Percentiles rank a stretch among this genome's conserved stretches.
These are phyloP conservation scores for Troglohyphantes excavatus DNA, from an alignment of 2,888 invertebrate genomes.

Conservation along the genomic window DNA sequence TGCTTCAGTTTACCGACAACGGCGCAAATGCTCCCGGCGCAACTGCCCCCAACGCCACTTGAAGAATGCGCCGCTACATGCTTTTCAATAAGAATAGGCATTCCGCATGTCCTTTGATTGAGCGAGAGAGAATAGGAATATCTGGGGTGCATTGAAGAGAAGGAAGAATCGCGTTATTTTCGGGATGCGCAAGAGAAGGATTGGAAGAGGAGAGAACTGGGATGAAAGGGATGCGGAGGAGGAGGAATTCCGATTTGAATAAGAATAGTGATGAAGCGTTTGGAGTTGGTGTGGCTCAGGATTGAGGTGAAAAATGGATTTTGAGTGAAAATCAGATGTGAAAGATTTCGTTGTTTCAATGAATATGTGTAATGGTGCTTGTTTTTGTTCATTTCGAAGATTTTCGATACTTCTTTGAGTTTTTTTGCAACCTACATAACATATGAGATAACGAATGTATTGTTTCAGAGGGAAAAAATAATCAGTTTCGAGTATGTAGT, in stretches of 20 bases:
- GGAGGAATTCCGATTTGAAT: conserved; percentile 14
- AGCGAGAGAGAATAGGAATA: conserved; percentile 52
- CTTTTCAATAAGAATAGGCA: conserved; percentile 12
- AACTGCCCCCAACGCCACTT: too few relatives aligned
- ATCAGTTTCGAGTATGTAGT: too few relatives aligned
- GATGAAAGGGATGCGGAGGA: conserved; percentile 8
- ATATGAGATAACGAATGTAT: too few relatives aligned
- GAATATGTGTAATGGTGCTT: too few relatives aligned
- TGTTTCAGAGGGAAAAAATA: too few relatives aligned
- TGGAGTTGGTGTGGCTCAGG: background rate
- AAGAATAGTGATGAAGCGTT: conserved; percentile 2
- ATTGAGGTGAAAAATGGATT: background rate
- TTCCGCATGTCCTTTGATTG: conserved; percentile 51
- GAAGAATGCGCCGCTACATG: background rate
- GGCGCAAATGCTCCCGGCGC: too few relatives aligned
- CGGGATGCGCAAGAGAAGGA: background rate
- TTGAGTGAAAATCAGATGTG: background rate
- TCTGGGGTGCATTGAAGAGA: background rate
- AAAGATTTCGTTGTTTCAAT: background rate
- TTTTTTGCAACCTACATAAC: too few relatives aligned
- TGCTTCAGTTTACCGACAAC: too few relatives aligned
- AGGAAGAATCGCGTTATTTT: background rate
- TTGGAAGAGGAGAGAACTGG: conserved; percentile 3
- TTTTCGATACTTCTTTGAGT: too few relatives aligned
- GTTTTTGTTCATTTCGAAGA: too few relatives aligned